A percentile compares a stretch with the other conserved stretches of the same genome.
These are phyloP conservation scores for Catharus ustulatus DNA, from an alignment of 2,797 vertebrate species.

Conservation along the genomic window DNA sequence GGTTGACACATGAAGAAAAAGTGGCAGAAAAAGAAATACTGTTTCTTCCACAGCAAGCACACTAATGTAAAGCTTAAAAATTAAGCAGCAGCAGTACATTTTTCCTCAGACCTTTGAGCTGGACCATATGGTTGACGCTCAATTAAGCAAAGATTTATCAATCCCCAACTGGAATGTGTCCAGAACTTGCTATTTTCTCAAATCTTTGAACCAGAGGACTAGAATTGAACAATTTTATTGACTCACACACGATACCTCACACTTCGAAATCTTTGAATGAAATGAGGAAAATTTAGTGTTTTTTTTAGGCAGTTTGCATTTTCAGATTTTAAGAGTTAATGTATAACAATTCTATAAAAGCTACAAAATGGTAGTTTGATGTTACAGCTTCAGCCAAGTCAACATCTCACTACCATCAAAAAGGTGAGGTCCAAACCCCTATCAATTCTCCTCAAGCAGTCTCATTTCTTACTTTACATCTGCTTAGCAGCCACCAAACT, in stretches of 20 bases:
- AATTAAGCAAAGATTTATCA: slow-evolving; percentile 50
- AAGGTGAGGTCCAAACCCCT: background rate
- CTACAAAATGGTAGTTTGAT: background rate
- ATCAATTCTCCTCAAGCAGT: background rate
- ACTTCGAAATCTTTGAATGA: background rate
- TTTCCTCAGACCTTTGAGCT: slow-evolving; percentile 52
- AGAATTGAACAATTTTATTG: background rate
- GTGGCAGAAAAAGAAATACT: slow-evolving; percentile 6
- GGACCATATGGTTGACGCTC: slow-evolving; percentile 24
- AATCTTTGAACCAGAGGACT: background rate
- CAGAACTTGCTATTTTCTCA: background rate
- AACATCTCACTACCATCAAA: background rate
- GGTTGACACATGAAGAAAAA: background rate
- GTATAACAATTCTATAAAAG: background rate
- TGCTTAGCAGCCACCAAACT: background rate
- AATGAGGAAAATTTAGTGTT: background rate
- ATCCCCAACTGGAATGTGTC: background rate
- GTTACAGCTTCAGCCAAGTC: background rate
- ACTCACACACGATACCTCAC: background rate
- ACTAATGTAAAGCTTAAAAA: slow-evolving; percentile 27
- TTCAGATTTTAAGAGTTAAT: background rate
- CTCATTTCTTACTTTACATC: background rate
- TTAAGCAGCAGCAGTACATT: slow-evolving; percentile 12
- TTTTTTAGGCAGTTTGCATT: background rate
- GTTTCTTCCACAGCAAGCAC: background rate